A percentile compares a stretch with the other conserved stretches of the same genome.
Conservation (phyloP, 2,888 invertebrate genomes). For the Pimpla rufipes region DNA sequence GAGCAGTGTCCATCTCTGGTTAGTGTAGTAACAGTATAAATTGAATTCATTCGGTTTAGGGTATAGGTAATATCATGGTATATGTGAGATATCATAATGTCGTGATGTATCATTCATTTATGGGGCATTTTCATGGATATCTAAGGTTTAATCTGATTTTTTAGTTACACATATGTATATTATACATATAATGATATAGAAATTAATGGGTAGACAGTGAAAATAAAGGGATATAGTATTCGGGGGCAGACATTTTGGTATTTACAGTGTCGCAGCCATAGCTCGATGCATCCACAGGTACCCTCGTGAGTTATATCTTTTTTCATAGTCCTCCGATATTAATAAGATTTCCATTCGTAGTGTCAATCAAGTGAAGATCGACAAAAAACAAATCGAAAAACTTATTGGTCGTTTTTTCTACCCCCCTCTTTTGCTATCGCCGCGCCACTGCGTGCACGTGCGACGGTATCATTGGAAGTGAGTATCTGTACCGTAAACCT, state of each 20-base stretch:
- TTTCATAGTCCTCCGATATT: slow-evolving; percentile 53
- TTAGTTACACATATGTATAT: slow-evolving; percentile 42
- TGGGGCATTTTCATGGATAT: slow-evolving; percentile 57
- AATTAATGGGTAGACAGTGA: slow-evolving; percentile 52
- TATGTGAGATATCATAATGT: slow-evolving; percentile 31
- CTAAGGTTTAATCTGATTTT: slow-evolving; percentile 38
- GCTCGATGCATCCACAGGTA: slow-evolving; percentile 83
- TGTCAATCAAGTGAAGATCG: slow-evolving; percentile 33
- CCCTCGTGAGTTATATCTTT: slow-evolving; percentile 76
- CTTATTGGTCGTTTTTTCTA: slow-evolving; percentile 52
- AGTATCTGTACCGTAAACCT: slow-evolving; percentile 46
- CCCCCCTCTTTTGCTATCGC: slow-evolving; percentile 80
- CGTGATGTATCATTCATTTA: slow-evolving; percentile 40
- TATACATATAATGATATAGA: slow-evolving; percentile 37
- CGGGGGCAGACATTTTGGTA: slow-evolving; percentile 75
- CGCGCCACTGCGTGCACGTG: slow-evolving; percentile 83
- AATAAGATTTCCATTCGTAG: slow-evolving; percentile 29
- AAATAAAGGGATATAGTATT: slow-evolving; percentile 59
- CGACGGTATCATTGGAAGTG: slow-evolving; percentile 69
- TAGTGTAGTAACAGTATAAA: not conserved
- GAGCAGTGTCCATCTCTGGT: slow-evolving; percentile 6
- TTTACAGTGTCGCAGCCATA: slow-evolving; percentile 83
- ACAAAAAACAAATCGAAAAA: slow-evolving; percentile 40
- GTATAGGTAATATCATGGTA: slow-evolving; percentile 17
- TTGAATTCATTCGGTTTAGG: slow-evolving; percentile 40